Conservation (phyloP, 2,888 invertebrate species). For the Eudasyphora cyanicolor region DNA sequence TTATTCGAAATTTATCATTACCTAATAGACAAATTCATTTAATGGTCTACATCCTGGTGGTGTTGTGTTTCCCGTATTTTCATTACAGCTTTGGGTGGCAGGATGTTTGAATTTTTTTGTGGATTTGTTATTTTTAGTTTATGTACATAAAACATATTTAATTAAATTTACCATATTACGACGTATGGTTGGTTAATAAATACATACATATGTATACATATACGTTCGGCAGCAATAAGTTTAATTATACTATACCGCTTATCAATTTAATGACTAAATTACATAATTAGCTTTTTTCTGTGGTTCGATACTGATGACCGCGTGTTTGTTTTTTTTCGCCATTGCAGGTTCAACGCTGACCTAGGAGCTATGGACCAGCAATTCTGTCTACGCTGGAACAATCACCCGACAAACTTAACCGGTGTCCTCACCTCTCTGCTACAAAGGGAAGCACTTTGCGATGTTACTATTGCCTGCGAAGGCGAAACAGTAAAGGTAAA, state of each 20-base stretch:
- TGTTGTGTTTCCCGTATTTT: neutral
- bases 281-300: slow-evolving; percentile 1
- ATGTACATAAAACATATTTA: slow-evolving; percentile 28
- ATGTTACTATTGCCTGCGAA: slow-evolving; percentile 95
- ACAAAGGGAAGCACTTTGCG: slow-evolving; percentile 93
- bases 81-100: neutral
- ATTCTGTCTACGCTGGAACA: slow-evolving; percentile 97
- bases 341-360: slow-evolving; percentile 80
- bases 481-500: slow-evolving; percentile 90
- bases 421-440: slow-evolving; percentile 93
- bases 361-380: slow-evolving; percentile 86
- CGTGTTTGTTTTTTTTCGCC: slow-evolving; percentile 13
- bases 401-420: slow-evolving; percentile 94
- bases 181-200: slow-evolving; percentile 55
- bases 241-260: slow-evolving; percentile 47
- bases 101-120: neutral
- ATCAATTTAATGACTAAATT: slow-evolving; percentile 40
- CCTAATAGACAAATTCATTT: slow-evolving; percentile 46
- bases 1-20: slow-evolving; percentile 47
- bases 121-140: neutral
- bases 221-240: slow-evolving; percentile 28
- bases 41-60: slow-evolving; percentile 25
- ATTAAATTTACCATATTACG: slow-evolving; percentile 39
- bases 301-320: neutral
- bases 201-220: slow-evolving; percentile 6